Percentiles rank a stretch among this genome's conserved stretches.
Conservation (phyloP, 2,888 invertebrate species). For the Xanthia icteritia region DNA sequence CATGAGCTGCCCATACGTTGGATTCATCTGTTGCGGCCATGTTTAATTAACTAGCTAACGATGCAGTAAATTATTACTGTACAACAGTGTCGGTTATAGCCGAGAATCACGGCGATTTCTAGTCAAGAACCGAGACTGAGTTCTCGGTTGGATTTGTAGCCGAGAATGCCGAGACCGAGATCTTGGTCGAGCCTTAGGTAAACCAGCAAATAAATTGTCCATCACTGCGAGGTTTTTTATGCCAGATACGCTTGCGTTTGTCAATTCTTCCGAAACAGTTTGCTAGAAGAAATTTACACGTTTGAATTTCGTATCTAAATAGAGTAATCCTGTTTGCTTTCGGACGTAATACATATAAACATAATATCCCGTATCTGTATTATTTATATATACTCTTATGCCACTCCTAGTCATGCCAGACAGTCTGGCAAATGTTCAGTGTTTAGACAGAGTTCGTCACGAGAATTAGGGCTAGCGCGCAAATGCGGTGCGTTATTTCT, state of each 20-base stretch:
- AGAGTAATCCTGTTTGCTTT: not conserved
- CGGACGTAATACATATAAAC: not conserved
- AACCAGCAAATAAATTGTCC: not conserved
- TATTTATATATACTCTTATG: not conserved
- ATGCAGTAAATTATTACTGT: too few relatives aligned
- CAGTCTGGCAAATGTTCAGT: constrained; percentile 20
- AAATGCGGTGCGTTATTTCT: too few relatives aligned
- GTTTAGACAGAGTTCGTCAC: constrained; percentile 6
- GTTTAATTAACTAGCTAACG: too few relatives aligned
- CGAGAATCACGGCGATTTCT: too few relatives aligned
- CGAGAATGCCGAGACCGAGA: too few relatives aligned
- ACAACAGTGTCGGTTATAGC: too few relatives aligned
- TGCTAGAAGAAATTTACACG: not conserved
- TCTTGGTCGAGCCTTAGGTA: too few relatives aligned
- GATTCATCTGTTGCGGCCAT: too few relatives aligned
- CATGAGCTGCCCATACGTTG: too few relatives aligned
- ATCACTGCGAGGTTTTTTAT: not conserved
- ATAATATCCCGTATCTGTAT: not conserved
- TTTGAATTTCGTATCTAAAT: not conserved
- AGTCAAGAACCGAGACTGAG: too few relatives aligned
- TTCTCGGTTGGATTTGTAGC: too few relatives aligned
- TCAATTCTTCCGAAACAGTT: not conserved
- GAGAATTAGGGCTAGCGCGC: not conserved
- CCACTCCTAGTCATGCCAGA: constrained; percentile 11
- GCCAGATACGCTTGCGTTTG: not conserved